phyloP scores from a whole-genome alignment of 1,140 invertebrate species.

The Schlechtendalia chinensis region DNA sequence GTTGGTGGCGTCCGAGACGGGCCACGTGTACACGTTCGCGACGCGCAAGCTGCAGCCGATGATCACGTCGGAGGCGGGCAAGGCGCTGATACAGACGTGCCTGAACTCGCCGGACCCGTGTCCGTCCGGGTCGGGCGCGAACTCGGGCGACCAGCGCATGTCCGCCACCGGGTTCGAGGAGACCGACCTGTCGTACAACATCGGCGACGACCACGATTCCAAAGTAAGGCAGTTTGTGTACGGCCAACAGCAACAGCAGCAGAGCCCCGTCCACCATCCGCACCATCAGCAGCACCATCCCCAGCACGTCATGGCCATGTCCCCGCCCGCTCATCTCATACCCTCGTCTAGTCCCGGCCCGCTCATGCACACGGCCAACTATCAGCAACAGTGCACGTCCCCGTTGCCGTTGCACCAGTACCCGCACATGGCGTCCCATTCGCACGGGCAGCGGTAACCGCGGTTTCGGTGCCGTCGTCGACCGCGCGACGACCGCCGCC shows the following conservation, averaged over 20 bases:
- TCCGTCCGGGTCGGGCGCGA: constrained; percentile 63
- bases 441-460: constrained; percentile 73
- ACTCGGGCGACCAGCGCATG: constrained; percentile 85
- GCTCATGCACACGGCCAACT: constrained; percentile 58
- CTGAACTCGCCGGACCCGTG: constrained; percentile 95
- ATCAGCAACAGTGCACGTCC: constrained; percentile 63
- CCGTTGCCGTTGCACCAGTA: constrained; percentile 62
- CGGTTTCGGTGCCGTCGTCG: too few species aligned
- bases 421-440: constrained; percentile 65
- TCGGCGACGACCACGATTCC: constrained; percentile 82
- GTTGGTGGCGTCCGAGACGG: constrained; percentile 91
- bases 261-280: constrained; percentile 63
- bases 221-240: constrained; percentile 95
- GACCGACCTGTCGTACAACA: constrained; percentile 95
- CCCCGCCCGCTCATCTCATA: constrained; percentile 63
- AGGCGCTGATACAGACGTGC: constrained; percentile 97
- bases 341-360: constrained; percentile 62
- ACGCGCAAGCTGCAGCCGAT: constrained; percentile 98
- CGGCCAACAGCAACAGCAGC: constrained; percentile 55
- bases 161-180: constrained; percentile 98
- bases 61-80: constrained; percentile 98
- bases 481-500: too few species aligned
- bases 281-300: constrained; percentile 58
- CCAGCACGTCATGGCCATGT: constrained; percentile 62
- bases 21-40: constrained; percentile 99